These are phyloP conservation scores for Telmatherina bonti DNA, from an alignment of 2,797 vertebrate species.

Conservation along the genomic window DNA sequence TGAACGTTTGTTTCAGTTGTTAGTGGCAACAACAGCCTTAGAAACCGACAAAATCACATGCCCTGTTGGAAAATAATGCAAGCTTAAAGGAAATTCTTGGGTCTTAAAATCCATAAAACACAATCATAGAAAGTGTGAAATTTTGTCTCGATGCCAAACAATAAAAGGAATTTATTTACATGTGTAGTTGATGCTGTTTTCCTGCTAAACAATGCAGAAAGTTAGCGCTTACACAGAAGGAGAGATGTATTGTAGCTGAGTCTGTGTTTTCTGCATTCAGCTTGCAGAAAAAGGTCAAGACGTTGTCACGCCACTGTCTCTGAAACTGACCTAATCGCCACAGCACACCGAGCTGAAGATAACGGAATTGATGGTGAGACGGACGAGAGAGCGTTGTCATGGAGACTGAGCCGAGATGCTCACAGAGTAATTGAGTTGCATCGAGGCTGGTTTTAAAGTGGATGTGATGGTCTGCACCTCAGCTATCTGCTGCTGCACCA, in stretches of 20 bases:
- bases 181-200: no score
- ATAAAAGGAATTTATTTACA: background rate
- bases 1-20: background rate
- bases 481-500: conserved; percentile 20
- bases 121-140: no score
- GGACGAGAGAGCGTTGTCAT: conserved; percentile 68
- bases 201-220: no score
- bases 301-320: background rate
- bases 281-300: conserved; percentile 27
- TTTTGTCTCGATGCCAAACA: no score
- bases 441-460: conserved; percentile 34
- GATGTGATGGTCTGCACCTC: conserved; percentile 28
- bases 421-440: conserved; percentile 51
- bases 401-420: conserved; percentile 60
- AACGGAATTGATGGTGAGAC: conserved; percentile 44
- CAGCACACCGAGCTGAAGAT: conserved; percentile 26
- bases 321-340: conserved; percentile 38
- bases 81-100: background rate
- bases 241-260: conserved; percentile 4
- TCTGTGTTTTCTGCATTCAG: conserved; percentile 1
- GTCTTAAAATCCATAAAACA: background rate
- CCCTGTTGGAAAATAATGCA: background rate
- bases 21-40: background rate
- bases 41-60: background rate
- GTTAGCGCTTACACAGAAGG: no score